phyloP scores from a whole-genome alignment of 2,113 vertebrate species.

The Limanda limanda region DNA sequence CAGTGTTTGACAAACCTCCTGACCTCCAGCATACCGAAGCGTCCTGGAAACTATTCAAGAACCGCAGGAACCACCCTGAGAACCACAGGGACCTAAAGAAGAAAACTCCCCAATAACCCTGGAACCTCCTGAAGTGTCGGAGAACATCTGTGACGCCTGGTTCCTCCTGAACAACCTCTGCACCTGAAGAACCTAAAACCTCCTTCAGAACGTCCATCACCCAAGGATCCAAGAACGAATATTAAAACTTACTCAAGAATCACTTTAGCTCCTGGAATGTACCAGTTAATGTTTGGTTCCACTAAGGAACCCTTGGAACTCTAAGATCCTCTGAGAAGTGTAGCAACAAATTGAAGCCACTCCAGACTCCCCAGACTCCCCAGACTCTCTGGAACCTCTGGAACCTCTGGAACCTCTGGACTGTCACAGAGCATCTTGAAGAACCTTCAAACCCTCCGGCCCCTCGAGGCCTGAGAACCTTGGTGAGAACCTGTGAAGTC shows the following conservation, averaged over 20 bases:
- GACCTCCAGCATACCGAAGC: slow-evolving; percentile 43
- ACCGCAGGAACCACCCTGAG: slow-evolving; percentile 5
- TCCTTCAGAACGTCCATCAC: background rate
- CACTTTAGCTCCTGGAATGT: too few relatives aligned
- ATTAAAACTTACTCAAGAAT: background rate
- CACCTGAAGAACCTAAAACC: background rate
- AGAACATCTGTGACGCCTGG: background rate
- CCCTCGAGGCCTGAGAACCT: too few relatives aligned
- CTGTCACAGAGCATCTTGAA: too few relatives aligned
- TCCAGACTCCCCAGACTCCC: too few relatives aligned
- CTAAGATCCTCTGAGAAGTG: too few relatives aligned
- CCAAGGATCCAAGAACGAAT: background rate
- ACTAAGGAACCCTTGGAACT: too few relatives aligned
- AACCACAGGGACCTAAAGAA: slow-evolving; percentile 17
- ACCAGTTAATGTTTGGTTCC: too few relatives aligned
- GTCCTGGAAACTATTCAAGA: slow-evolving; percentile 37
- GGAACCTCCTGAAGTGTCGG: background rate
- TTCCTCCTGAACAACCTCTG: background rate
- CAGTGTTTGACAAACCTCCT: slow-evolving; percentile 30
- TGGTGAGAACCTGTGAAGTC: too few relatives aligned
- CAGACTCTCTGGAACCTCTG: too few relatives aligned
- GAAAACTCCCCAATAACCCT: slow-evolving; percentile 10
- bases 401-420: too few relatives aligned
- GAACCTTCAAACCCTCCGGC: too few relatives aligned
- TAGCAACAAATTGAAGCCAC: too few relatives aligned